Conservation (phyloP, 2,888 invertebrate genomes). For the Lasioglossum vierecki region DNA sequence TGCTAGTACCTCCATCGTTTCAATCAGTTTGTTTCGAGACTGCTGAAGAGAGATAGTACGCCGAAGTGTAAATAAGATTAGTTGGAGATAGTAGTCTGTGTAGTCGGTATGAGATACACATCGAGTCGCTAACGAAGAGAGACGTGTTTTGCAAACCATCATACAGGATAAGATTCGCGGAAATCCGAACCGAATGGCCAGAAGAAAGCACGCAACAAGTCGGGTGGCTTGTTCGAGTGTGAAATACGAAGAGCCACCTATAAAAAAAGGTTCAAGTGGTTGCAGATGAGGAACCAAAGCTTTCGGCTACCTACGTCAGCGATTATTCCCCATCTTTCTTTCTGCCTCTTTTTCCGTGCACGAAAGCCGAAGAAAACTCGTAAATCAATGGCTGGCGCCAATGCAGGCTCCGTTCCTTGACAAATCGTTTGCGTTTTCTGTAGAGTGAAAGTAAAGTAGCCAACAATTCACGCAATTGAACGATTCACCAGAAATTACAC, state of each 20-base stretch:
- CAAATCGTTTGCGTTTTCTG: not conserved
- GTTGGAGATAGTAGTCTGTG: too few relatives aligned
- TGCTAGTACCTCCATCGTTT: too few relatives aligned
- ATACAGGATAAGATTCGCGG: constrained; percentile 3
- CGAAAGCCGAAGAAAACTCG: constrained; percentile 60
- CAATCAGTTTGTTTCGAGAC: not conserved
- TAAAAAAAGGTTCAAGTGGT: constrained; percentile 72
- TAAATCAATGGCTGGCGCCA: constrained; percentile 69
- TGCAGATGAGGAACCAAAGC: constrained; percentile 64
- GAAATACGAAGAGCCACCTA: constrained; percentile 65
- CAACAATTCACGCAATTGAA: too few relatives aligned
- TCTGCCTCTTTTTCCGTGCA: not conserved
- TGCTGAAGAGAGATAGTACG: not conserved
- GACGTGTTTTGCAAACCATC: not conserved
- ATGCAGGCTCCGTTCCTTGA: constrained; percentile 7
- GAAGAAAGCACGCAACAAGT: constrained; percentile 36
- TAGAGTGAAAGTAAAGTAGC: not conserved
- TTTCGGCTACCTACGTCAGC: constrained; percentile 68
- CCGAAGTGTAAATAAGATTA: too few relatives aligned
- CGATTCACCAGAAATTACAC: too few relatives aligned
- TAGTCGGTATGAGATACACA: not conserved
- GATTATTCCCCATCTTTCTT: constrained; percentile 41
- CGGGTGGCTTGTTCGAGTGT: constrained; percentile 55
- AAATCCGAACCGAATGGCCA: constrained; percentile 14
- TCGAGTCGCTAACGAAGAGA: not conserved